These are phyloP conservation scores for Cheirogaleus major DNA, from an alignment of 2,797 vertebrate species.

Conservation along the genomic window DNA sequence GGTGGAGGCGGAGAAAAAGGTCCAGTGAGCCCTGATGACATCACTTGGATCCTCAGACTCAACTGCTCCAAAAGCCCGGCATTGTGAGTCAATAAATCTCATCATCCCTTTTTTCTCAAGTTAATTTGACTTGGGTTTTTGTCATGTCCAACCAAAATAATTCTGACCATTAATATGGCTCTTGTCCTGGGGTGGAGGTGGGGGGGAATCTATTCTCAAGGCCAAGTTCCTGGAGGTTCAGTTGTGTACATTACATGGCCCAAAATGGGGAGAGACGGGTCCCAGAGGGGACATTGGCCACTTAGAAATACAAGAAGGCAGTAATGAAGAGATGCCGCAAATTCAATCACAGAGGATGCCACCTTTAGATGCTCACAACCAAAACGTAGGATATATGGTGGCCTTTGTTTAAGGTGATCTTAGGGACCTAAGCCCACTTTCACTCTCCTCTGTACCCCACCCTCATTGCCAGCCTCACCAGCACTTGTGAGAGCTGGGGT, in stretches of 20 bases:
- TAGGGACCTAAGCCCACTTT: background rate
- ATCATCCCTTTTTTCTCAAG: background rate
- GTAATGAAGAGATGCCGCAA: background rate
- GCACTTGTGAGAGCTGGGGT: background rate
- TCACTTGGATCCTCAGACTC: background rate
- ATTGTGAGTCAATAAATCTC: background rate
- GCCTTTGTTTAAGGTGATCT: background rate
- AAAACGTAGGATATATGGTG: background rate
- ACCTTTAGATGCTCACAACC: background rate
- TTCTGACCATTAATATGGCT: background rate
- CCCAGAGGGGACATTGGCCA: background rate
- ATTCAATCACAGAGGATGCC: background rate
- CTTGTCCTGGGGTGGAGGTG: background rate
- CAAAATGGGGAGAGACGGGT: background rate
- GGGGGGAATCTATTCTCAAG: background rate
- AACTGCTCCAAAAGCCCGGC: background rate
- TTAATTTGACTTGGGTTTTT: background rate
- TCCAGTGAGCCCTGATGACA: background rate
- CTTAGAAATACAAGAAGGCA: background rate
- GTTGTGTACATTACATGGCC: background rate
- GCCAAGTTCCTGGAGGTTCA: background rate
- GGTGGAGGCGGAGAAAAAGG: background rate
- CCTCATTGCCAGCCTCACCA: background rate
- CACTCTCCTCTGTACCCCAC: background rate
- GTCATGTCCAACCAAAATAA: background rate